These are phyloP conservation scores for Microcebus griseorufus DNA, from an alignment of 2,113 vertebrate genomes.

Conservation along the genomic window DNA sequence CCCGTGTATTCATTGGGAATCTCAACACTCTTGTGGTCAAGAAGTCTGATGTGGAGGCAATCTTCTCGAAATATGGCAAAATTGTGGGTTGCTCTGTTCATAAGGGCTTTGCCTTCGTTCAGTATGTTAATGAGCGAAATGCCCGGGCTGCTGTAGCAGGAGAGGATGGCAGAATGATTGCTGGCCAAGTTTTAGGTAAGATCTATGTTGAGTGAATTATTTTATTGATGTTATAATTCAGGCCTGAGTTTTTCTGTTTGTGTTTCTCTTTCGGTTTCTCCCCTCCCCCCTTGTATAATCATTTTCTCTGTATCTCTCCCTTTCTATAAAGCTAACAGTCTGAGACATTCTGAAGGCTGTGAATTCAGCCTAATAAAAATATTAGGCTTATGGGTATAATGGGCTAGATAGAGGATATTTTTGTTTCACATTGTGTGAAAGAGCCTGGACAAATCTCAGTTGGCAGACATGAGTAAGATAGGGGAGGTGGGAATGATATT, in stretches of 20 bases:
- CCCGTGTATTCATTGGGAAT: slow-evolving; percentile 94
- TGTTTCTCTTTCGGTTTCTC: neutral
- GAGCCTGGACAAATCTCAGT: neutral
- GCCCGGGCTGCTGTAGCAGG: slow-evolving; percentile 89
- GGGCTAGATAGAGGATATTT: neutral
- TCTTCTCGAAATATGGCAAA: slow-evolving; percentile 94
- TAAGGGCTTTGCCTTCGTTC: slow-evolving; percentile 95
- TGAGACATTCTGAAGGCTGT: neutral
- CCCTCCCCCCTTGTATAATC: too few relatives aligned
- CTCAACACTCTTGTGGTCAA: slow-evolving; percentile 94
- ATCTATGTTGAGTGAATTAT: neutral
- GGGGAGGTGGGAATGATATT: neutral
- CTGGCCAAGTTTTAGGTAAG: slow-evolving; percentile 94
- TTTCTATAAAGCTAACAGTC: neutral
- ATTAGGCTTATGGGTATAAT: neutral
- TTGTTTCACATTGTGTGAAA: too few relatives aligned
- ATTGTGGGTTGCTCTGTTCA: slow-evolving; percentile 94
- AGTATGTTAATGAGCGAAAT: slow-evolving; percentile 91
- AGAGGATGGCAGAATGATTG: slow-evolving; percentile 93
- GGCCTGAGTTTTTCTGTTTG: neutral
- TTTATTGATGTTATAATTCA: neutral
- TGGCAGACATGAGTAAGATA: neutral
- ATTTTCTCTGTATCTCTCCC: too few relatives aligned
- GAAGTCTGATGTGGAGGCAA: slow-evolving; percentile 93
- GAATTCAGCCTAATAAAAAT: neutral